Percentiles rank a stretch among this genome's conserved stretches.
Evolutionary conservation across 2,888 invertebrate species (phyloP).

Genomic region (Apotomis betuletana): DNA sequence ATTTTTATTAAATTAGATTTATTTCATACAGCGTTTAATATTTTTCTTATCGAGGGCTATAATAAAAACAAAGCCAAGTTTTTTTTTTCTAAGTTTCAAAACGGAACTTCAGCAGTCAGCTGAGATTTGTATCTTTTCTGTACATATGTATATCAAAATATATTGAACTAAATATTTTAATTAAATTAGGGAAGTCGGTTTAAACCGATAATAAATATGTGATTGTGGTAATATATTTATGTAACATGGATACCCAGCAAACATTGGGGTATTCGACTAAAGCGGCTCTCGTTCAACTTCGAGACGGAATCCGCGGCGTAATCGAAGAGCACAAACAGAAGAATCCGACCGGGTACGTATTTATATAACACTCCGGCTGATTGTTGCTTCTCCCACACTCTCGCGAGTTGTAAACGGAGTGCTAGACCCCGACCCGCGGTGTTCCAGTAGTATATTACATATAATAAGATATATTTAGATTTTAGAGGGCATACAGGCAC

Average conservation of each 20-base stretch:
- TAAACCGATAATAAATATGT: slow-evolving; percentile 23
- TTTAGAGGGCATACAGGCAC: no score
- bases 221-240: slow-evolving; percentile 6
- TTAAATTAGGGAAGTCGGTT: slow-evolving; percentile 9
- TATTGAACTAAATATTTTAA: slow-evolving; percentile 9
- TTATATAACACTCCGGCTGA: slow-evolving; percentile 12
- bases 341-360: slow-evolving; percentile 71
- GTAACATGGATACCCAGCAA: slow-evolving; percentile 53
- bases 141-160: slow-evolving; percentile 5
- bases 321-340: slow-evolving; percentile 86
- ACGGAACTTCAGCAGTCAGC: slow-evolving; percentile 23
- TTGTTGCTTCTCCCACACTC: neutral
- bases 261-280: slow-evolving; percentile 85
- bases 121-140: slow-evolving; percentile 14
- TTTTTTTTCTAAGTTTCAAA: slow-evolving; percentile 4
- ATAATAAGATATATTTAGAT: neutral
- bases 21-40: no score
- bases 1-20: no score
- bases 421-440: neutral
- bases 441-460: slow-evolving; percentile 4
- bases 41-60: no score
- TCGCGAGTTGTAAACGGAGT: neutral
- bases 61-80: no score
- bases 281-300: slow-evolving; percentile 87
- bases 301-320: slow-evolving; percentile 87